Percentiles rank a stretch among this genome's conserved stretches.
phyloP scores from a whole-genome alignment of 2,797 vertebrate species.

The Cuniculus paca region DNA sequence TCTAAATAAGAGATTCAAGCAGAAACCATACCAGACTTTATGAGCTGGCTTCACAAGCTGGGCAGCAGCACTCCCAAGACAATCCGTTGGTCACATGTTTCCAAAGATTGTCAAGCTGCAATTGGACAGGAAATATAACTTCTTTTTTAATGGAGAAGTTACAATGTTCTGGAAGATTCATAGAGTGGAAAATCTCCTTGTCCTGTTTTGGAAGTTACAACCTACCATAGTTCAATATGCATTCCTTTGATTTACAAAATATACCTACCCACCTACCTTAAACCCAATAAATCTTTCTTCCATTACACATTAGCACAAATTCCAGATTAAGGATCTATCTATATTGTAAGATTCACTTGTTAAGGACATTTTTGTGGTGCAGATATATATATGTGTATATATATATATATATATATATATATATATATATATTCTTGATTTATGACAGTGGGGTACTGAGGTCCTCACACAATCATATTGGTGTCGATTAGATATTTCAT shows the following conservation, averaged over 20 bases:
- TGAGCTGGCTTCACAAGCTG: neutral
- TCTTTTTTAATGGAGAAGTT: neutral
- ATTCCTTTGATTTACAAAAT: neutral
- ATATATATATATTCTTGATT: neutral
- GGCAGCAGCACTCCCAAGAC: neutral
- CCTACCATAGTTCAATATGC: neutral
- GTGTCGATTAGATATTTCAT: neutral
- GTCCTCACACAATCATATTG: neutral
- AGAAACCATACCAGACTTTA: neutral
- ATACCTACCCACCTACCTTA: neutral
- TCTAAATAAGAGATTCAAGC: neutral
- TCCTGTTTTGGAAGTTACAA: neutral
- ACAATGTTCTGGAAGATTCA: neutral
- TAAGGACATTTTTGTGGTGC: neutral
- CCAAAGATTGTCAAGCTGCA: neutral
- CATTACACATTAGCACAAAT: neutral
- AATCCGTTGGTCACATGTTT: neutral
- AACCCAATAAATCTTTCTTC: neutral
- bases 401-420: too few relatives aligned
- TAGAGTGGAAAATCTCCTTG: neutral
- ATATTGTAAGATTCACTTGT: neutral
- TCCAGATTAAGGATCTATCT: neutral
- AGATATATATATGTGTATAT: neutral
- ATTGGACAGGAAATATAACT: neutral
- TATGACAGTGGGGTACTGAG: neutral